Conservation (phyloP, 37 sponge, comb jelly and placozoan genomes). For the Chondrilla cf. caribensis region DNA sequence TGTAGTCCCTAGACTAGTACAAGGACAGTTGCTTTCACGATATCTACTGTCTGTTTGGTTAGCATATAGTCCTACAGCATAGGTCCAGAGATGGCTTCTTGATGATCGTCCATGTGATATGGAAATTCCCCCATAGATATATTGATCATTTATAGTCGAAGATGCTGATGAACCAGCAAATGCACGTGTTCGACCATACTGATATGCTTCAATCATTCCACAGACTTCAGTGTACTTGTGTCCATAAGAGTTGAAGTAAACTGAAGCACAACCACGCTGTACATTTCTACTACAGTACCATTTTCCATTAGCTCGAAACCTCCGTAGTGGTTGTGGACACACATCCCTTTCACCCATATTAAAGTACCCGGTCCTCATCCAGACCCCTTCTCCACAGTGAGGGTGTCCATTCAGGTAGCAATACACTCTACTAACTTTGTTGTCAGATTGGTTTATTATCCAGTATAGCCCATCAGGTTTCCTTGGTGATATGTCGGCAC, state of each 20-base stretch:
- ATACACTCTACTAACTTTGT: neutral
- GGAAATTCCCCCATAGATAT: slow-evolving; percentile 1
- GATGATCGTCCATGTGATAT: slow-evolving; percentile 1
- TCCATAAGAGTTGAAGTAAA: neutral
- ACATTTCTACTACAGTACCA: neutral
- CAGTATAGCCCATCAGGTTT: slow-evolving; percentile 7
- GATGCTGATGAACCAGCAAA: neutral
- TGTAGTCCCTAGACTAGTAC: neutral
- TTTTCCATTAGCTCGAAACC: neutral
- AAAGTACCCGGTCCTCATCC: slow-evolving; percentile 19
- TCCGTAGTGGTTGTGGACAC: slow-evolving; percentile 5
- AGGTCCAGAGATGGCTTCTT: slow-evolving; percentile 7
- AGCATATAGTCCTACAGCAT: neutral
- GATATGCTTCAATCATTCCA: slow-evolving; percentile 23
- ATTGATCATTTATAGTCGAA: neutral
- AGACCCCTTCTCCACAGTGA: slow-evolving; percentile 26
- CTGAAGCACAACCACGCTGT: neutral
- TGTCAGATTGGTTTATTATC: neutral
- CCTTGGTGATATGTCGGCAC: slow-evolving; percentile 13
- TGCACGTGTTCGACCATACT: neutral
- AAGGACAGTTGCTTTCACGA: slow-evolving; percentile 1
- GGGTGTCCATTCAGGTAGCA: slow-evolving; percentile 17
- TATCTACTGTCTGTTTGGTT: neutral
- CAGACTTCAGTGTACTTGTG: slow-evolving; percentile 8
- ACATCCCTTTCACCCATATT: neutral